phyloP scores from a whole-genome alignment of 2,888 invertebrate species.

The Steinernema scapterisci region DNA sequence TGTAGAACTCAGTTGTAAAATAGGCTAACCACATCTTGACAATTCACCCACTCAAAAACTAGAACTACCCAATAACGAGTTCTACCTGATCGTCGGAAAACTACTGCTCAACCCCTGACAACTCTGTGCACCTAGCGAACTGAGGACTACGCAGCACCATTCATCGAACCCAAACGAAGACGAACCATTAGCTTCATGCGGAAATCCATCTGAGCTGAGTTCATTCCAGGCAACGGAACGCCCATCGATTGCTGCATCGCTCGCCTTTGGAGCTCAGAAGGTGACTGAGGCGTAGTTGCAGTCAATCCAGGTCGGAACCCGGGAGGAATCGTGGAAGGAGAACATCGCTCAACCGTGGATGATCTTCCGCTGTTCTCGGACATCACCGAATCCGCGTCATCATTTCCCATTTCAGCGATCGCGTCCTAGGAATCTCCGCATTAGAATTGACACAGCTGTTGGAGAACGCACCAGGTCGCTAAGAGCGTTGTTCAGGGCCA shows the following conservation, averaged over 20 bases:
- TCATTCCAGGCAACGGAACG: neutral
- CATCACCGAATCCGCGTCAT: constrained; percentile 19
- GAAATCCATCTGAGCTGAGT: constrained; percentile 3
- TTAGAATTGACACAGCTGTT: neutral
- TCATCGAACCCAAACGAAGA: too few species aligned
- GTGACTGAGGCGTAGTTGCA: neutral
- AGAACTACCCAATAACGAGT: too few species aligned
- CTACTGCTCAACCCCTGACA: too few species aligned
- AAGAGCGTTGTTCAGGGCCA: constrained; percentile 24
- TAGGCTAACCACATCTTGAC: too few species aligned
- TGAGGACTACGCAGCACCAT: too few species aligned
- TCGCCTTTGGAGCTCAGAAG: neutral
- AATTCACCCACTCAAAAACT: too few species aligned
- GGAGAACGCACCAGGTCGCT: constrained; percentile 25
- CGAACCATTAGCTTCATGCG: constrained; percentile 26
- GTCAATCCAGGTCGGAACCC: neutral
- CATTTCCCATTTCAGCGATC: constrained; percentile 23
- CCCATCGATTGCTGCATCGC: constrained; percentile 12
- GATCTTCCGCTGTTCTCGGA: constrained; percentile 26
- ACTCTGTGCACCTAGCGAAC: too few species aligned
- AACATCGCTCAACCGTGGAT: constrained; percentile 2
- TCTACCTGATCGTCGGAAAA: too few species aligned
- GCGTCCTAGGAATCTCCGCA: constrained; percentile 23
- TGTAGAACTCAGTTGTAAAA: too few species aligned
- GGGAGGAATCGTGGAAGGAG: neutral